Base-by-base conservation (phyloP, 37 sponge, comb jelly and placozoan species). In the Mnemiopsis leidyi region DNA sequence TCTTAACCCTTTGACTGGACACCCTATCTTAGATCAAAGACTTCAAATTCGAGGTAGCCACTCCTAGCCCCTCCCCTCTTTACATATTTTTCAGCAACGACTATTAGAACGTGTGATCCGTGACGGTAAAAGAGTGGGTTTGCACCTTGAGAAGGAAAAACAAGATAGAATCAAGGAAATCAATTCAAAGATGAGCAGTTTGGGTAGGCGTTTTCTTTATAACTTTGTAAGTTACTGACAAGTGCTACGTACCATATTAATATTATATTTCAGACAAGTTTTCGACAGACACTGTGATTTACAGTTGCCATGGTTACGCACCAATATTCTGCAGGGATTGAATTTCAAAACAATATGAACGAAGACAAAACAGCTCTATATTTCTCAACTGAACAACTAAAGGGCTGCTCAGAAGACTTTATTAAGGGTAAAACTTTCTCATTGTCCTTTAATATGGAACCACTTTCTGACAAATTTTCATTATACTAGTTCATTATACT, bases 71-170 rank as follows among this genome's bases (percentile, higher is more conserved):
- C n/a, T n/a, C n/a, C n/a, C n/a, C n/a, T n/a, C n/a, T n/a, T n/a
- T n/a, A n/a, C n/a, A n/a, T 48, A 71, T 71, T 71, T 5, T 23
- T 32, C 79, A 77, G 79, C 36, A 33, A 7, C 1, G 90, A 37
- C 36, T 85, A 29, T 3, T 85, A 3, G 28, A 38, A 1, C n/a
- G 90, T 25, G 36, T 85, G 2, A 85, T 85, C 16, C 90, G 61
- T 16, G 61, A 85, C 25, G 90, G 90, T n/a, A 85, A 85, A 39
- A 13, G 90, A 26, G 90, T 85, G 5, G 90, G 90, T 29, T 26
- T 85, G 24, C 90, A 85, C 48, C 90, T 85, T 0, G 90, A 85
- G 25, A 85, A 85, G 90, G 90, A 38, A 39, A 85, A 85, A 33
- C 32, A 33, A 29, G 90, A 85, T 23, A 38, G 61, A 18, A 85